Base-by-base conservation (phyloP, 2,888 invertebrate genomes). In the Hypolimnas misippus region DNA sequence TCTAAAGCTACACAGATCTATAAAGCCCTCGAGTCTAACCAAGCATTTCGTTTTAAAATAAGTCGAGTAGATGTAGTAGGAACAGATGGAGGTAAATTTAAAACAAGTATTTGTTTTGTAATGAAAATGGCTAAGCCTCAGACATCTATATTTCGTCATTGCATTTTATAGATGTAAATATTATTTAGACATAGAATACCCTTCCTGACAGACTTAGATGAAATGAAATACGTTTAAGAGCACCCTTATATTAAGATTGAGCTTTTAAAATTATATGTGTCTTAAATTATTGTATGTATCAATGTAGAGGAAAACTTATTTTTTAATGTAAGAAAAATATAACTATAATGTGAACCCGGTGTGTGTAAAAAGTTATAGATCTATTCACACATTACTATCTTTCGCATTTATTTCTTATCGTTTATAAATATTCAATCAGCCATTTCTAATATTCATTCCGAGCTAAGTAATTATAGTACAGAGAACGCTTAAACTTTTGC, bases 231-330 rank as follows among this genome's bases (percentile, higher is more conserved):
- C 49, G 12, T 44, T 38, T 49, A 46, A 21, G 42, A 17, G 7
- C 49, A 60, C 29, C 49, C 53, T 52, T 56, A 31, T 46, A 44
- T 40, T 57, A 63, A 57, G 38, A 66, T 51, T 50, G 63, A 66
- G 66, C 66, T 66, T 66, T 60, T 57, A 60, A 57, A 57, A 56
- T 63, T 54, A 46, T 62, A 59, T 44, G 60, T 63, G 63, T 66
- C 57, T 63, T 63, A 63, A 52, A 59, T 29, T 52, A 63, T 7
- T 21, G 12, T 60, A 58, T 57, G 55, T 66, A 66, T 57, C 57
- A 63, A 61, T 55, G 57, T 65, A 65, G 40, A 40, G 14, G 35
- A 16, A 58, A 54, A 57, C 38, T 16, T 51, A 63, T 60, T 63
- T 63, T 63, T 66, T 44, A 54, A 42, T 55, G 60, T 60, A 29